Conservation (phyloP, 2,888 invertebrate species). For the Clistopyga incitator region DNA sequence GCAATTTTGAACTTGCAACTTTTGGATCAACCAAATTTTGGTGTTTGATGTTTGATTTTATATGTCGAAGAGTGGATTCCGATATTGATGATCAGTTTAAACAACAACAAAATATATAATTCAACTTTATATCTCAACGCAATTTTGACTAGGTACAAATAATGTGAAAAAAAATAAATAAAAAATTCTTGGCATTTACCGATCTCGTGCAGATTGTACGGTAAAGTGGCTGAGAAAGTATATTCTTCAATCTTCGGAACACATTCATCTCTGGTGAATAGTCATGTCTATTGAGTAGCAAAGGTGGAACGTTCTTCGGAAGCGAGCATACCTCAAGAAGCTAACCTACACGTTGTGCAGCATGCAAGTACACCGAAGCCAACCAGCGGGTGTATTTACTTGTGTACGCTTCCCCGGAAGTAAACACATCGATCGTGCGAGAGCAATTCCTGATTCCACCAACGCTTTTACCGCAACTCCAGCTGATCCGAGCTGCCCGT, state of each 20-base stretch:
- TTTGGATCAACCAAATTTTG: too few species aligned
- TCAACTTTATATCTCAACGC: neutral
- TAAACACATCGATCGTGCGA: conserved; percentile 36
- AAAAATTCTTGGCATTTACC: neutral
- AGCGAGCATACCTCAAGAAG: conserved; percentile 1
- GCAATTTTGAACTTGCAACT: too few species aligned
- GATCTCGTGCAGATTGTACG: neutral
- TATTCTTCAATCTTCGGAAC: conserved; percentile 1
- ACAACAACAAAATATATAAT: neutral
- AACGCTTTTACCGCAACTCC: conserved; percentile 22
- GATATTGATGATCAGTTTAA: too few species aligned
- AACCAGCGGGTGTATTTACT: conserved; percentile 35
- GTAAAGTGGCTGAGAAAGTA: neutral
- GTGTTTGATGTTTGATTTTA: too few species aligned
- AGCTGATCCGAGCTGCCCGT: conserved; percentile 23
- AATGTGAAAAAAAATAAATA: too few species aligned
- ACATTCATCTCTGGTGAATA: conserved; percentile 4
- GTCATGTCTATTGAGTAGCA: conserved; percentile 11
- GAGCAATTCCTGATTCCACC: conserved; percentile 22
- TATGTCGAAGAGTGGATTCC: too few species aligned
- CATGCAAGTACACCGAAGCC: conserved; percentile 6
- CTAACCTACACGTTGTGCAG: conserved; percentile 8
- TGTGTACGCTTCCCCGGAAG: conserved; percentile 17
- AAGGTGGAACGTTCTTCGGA: neutral
- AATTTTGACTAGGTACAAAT: too few species aligned